These are phyloP conservation scores for Aphidius colemani DNA, from an alignment of 2,888 invertebrate species.

Conservation along the genomic window DNA sequence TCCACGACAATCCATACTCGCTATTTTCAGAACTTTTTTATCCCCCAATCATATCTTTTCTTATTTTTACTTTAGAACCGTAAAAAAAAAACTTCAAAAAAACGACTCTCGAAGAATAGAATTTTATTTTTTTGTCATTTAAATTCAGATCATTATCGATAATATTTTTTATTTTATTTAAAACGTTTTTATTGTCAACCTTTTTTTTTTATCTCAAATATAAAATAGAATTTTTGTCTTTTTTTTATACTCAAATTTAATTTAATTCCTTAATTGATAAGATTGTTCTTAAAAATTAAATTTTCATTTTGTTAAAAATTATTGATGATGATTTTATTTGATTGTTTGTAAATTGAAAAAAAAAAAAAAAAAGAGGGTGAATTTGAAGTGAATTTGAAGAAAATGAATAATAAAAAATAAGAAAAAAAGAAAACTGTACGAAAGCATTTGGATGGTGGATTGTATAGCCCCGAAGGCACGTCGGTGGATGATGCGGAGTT, in stretches of 20 bases:
- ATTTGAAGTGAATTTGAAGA: no score
- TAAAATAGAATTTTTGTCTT: no score
- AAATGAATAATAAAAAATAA: neutral
- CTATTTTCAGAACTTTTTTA: constrained; percentile 7
- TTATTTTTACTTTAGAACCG: neutral
- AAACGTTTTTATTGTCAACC: no score
- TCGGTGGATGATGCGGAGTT: constrained; percentile 30
- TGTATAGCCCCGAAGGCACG: constrained; percentile 31
- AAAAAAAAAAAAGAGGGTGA: neutral
- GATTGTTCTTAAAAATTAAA: no score
- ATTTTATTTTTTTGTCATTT: no score
- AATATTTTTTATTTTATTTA: no score
- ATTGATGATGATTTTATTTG: neutral
- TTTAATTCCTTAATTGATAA: no score
- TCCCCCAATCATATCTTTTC: constrained; percentile 25
- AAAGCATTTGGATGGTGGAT: constrained; percentile 17
- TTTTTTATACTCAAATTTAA: no score
- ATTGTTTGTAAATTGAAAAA: neutral
- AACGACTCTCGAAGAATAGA: no score
- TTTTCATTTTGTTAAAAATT: neutral
- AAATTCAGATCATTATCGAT: no score
- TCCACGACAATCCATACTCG: constrained; percentile 17
- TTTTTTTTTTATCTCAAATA: no score
- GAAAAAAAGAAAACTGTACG: neutral
- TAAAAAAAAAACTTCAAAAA: no score